Evolutionary conservation across 1,140 invertebrate species (phyloP), one percentile per base, ranked within the genome.

Genomic region (Euwallacea fornicatus): DNA sequence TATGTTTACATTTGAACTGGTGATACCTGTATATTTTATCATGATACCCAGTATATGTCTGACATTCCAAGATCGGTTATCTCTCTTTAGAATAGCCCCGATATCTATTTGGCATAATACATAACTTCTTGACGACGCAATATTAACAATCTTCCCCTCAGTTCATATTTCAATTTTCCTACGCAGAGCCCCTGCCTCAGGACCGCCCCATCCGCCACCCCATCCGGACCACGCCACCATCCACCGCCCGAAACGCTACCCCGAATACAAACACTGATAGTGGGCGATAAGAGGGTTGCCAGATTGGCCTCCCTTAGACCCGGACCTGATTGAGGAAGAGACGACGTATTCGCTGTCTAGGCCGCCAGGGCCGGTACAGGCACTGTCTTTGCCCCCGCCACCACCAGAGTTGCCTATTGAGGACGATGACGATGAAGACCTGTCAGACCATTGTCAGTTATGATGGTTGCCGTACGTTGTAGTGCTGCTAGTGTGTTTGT

Each of bases 191-290:
- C 79, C 77, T 66, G 75, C 74, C 63, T 76, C 77, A 77, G 71
- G 76, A 71, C 71, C 73, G 71, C 73, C 67, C 74, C 66, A 61
- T 73, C 77, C 66, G 33, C 73, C 63, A 65, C 73, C 74, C 42
- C 80, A 78, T 69, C 79, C 81, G 21, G 81, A 80, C 69, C 80
- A 81, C 74, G 80, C 81, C 42, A 81, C 81, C 75, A 81, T 82
- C 74, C 78, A 82, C 73, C 72, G 80, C 50, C 82, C 83, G 66
- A 83, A 85, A 76, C 83, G 85, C 76, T 86, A 85, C 81, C 85
- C 85, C 74, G 85, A 86, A 82, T 86, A 86, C 83, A 86, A 86
- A 80, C 85, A 86, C 85, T 86, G 85, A 86, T 85, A 84, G 77
- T 81, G 79, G 78, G 78, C 78, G 72, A 77, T 73, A 71, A 61